These are phyloP conservation scores for Heloderma charlesbogerti DNA, from an alignment of 2,113 vertebrate species.

Conservation along the genomic window DNA sequence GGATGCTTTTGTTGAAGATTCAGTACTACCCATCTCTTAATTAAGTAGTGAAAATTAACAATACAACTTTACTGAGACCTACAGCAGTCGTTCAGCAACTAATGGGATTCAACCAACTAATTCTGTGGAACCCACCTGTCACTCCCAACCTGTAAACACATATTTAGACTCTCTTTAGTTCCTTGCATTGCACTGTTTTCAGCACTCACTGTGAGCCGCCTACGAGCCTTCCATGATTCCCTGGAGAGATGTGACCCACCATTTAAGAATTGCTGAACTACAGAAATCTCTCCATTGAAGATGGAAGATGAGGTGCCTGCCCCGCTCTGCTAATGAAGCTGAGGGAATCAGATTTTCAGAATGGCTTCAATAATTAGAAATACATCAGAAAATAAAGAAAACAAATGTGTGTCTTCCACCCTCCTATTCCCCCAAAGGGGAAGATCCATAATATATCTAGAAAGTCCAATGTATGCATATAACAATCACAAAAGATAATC, in stretches of 20 bases:
- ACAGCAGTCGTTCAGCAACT: not conserved
- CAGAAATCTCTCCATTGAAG: not conserved
- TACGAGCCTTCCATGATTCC: not conserved
- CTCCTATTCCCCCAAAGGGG: not conserved
- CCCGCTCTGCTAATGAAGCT: not conserved
- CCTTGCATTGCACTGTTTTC: not conserved
- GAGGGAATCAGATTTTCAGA: not conserved
- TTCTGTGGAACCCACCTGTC: not conserved
- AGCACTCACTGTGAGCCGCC: not conserved
- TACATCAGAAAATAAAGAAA: not conserved
- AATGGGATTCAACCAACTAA: not conserved
- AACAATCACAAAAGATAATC: not conserved
- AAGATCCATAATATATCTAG: not conserved
- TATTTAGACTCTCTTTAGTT: not conserved
- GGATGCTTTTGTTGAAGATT: slow-evolving; percentile 27
- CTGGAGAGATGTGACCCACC: not conserved
- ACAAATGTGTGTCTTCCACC: not conserved
- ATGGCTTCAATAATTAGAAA: not conserved
- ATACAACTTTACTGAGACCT: not conserved
- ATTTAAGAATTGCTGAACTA: not conserved
- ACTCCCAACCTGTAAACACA: not conserved
- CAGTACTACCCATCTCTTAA: slow-evolving; percentile 6
- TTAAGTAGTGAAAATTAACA: slow-evolving; percentile 18
- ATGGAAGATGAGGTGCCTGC: not conserved
- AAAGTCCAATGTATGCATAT: not conserved